Base-by-base conservation (phyloP, 2,797 vertebrate species). In the Columba guinea region DNA sequence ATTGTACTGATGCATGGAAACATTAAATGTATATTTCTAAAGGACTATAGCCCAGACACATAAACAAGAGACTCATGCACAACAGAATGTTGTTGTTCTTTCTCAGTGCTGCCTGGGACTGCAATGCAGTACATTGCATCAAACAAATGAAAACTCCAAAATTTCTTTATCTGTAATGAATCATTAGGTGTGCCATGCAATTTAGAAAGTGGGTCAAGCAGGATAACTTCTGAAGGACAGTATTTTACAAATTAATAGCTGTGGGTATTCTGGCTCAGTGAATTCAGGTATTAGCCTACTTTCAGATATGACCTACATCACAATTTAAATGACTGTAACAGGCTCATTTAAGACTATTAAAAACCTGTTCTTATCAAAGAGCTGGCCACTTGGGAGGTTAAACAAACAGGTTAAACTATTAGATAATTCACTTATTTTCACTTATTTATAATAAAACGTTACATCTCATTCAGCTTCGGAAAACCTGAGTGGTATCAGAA, bases 191-290 rank as follows among this genome's bases (percentile, higher is more conserved):
- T 37, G 14, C 37, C 56, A 82, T 41, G 35, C 49, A 56, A 51
- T 93, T 89, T 32, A 90, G 35, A 87, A 97, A 96, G 39, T 80
- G 26, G 86, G 86, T 77, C 86, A 83, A 56, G 49, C 32, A 90
- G 39, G 80, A 32, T 48, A 84, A 93, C 71, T 84, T 95, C 64
- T 70, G 35, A 95, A 92, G 90, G 71, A 95, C 52, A 19, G 23
- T 84, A 49, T 82, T 90, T 87, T 70, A 94, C 32, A 74, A 90
- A 82, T 77, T 93, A 96, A 85, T 85, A 93, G 71, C 88, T 95
- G 49, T 63, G 74, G 67, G 88, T 84, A 94, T 93, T 95, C 77
- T 87, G 70, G 60, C 63, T 87, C 71, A 37, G 71, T 87, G 39
- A 89, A 84, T 86, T 90, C 3, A 4, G 51, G 58, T 75, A 84